Evolutionary conservation across 2,113 vertebrate genomes (phyloP), one percentile per base, ranked within the genome.

Genomic region (Tylochromis polylepis): DNA sequence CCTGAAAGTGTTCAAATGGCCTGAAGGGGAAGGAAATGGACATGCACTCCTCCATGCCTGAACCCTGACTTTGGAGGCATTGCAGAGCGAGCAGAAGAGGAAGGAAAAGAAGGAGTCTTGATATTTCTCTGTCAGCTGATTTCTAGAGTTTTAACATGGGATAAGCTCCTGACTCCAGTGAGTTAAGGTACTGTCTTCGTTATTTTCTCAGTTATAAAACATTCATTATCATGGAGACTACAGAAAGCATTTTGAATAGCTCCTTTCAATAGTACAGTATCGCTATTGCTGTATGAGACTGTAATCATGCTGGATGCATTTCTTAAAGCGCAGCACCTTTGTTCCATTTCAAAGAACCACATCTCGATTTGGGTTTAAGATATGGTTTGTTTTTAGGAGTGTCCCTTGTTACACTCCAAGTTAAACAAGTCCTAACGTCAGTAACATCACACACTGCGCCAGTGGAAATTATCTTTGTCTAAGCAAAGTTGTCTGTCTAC

Each of bases 121-220:
- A 22, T 22, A 43, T 87, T 82, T 77, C 36, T 67, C 84, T 36
- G 11, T 85, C 88, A 85, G 31, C 86, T 89, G 78, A 87, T 83
- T 22, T 81, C 46, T 27, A 70, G 27, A 81, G 78, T 24, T 77
- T 85, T 83, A 92, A 88, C 90, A 95, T 87, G 94, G 95, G 94
- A 93, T 93, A 92, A 93, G 83, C 82, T 88, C 60, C 85, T 90
- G 85, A 84, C 79, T 56, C 70, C 89, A 72, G 59, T 83, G 82
- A 88, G 57, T 72, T 36, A 75, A 90, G 92, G 93, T 93, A 92
- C 41, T 56, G 18, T 70, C 51, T 77, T 36, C 0, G 27, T 62
- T 16, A 15, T 55, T 11, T 11, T 56, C 60, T 72, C 4, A 2
- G 24, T 49, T 20, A 85, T 59, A 57, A 87, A 83, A 85, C 57